A percentile compares a stretch with the other conserved stretches of the same genome.
These are phyloP conservation scores for Phalacrocorax pelagicus DNA, from an alignment of 2,113 vertebrate species.

Conservation along the genomic window DNA sequence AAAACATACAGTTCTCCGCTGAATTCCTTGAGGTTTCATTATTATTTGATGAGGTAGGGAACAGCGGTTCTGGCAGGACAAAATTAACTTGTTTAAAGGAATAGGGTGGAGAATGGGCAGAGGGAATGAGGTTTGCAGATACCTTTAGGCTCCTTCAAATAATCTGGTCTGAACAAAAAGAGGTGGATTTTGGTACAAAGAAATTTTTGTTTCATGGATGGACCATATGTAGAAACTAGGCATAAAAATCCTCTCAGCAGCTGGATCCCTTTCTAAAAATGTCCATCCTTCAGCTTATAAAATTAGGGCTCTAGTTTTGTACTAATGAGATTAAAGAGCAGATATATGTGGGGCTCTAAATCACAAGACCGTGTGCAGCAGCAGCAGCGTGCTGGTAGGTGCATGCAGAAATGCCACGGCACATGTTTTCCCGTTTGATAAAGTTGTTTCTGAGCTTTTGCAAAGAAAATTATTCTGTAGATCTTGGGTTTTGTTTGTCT, in stretches of 20 bases:
- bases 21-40: slow-evolving; percentile 15
- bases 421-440: not conserved
- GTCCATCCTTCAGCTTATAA: not conserved
- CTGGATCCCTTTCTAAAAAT: not conserved
- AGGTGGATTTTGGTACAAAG: not conserved
- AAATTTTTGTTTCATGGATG: not conserved
- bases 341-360: not conserved
- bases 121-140: not conserved
- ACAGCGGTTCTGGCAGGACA: not conserved
- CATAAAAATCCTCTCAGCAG: not conserved
- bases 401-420: not conserved
- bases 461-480: not conserved
- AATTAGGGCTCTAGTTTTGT: not conserved
- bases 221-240: not conserved
- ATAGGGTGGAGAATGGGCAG: not conserved
- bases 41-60: not conserved
- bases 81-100: not conserved
- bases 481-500: not conserved
- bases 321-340: not conserved
- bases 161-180: not conserved
- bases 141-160: not conserved
- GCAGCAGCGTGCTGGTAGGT: not conserved
- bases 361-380: not conserved
- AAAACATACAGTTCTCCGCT: not conserved
- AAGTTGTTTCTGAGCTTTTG: not conserved